phyloP scores from a whole-genome alignment of 2,797 vertebrate species.

The Periparus ater region DNA sequence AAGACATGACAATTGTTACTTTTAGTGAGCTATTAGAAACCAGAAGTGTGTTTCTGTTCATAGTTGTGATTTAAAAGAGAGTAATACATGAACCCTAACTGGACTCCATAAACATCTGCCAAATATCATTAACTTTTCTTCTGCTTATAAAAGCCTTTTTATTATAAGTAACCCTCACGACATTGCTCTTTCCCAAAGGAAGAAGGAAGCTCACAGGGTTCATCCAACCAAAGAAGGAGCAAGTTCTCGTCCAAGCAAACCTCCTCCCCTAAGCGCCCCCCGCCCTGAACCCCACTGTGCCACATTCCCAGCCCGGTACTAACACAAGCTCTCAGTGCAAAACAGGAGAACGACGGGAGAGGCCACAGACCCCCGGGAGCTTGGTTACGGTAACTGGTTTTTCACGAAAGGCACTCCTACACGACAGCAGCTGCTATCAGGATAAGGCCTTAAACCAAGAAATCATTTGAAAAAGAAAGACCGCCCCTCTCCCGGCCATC shows the following conservation, averaged over 20 bases:
- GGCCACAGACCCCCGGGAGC: neutral
- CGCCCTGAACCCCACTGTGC: fast-evolving
- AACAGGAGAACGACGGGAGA: neutral
- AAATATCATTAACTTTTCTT: neutral
- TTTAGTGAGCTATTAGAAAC: neutral
- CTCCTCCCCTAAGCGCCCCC: fast-evolving
- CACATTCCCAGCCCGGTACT: neutral
- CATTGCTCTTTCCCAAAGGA: neutral
- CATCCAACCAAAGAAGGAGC: neutral
- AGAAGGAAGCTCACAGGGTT: neutral
- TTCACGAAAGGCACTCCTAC: neutral
- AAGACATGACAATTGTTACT: neutral
- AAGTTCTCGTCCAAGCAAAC: neutral
- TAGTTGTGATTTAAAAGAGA: neutral
- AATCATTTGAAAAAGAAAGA: neutral
- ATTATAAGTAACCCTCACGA: neutral
- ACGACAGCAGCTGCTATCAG: neutral
- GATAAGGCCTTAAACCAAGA: neutral
- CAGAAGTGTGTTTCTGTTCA: neutral
- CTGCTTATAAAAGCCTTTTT: neutral
- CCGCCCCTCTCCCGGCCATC: neutral
- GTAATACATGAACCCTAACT: neutral
- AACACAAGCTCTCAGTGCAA: neutral
- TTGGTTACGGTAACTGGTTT: neutral
- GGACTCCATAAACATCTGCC: neutral